Evolutionary conservation across 2,888 invertebrate species (phyloP), one percentile per base, ranked within the genome.

Genomic region (Amblyjoppa fuscipennis): DNA sequence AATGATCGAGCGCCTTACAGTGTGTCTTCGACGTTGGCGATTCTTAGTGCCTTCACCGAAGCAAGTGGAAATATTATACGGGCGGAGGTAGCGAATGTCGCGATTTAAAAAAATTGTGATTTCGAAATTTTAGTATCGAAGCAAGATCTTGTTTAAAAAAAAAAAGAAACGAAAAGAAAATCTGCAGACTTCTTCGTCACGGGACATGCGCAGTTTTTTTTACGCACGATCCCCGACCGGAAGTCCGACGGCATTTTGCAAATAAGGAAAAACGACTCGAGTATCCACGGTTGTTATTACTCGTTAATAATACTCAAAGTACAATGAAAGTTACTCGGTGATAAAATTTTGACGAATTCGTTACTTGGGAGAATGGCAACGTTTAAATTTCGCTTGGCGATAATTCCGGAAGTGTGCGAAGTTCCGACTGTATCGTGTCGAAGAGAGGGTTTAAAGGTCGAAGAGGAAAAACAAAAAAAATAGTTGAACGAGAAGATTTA

Each of bases 11-110:
- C 59, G 59, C 59, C 53, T 51, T 73, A 34, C 34, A 25, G 28
- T 69, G 80, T 9, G 41, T 20, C 73, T 66, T 56, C 38, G 56
- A 11, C 41, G 41, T 41, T 11, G 41, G 11, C 41, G 41, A 73
- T 75, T 76, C 51, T 69, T 61, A 76, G 79, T 85, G 83, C 75
- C 85, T 83, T 80, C 76, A 68, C 49, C 74, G 53, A 61, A 68
- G 28, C 71, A 66, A 69, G 51, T 66, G 45, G 25, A 61, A 51
- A 71, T 71, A 13, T 59, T 70, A 13, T 59, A 78, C 74, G 59
- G 59, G 34, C 16, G 53, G 73, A 64, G 68, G n/a, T 45, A 64
- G 68, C 34, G 64, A 70, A 75, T 20, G 34, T 49, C 41, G 64
- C 51, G n/a, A 49, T 66, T 28, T 64, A n/a, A 34, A 31, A 64